Conservation (phyloP, 2,797 vertebrate genomes). For the Hypotaenidia philippensis region DNA sequence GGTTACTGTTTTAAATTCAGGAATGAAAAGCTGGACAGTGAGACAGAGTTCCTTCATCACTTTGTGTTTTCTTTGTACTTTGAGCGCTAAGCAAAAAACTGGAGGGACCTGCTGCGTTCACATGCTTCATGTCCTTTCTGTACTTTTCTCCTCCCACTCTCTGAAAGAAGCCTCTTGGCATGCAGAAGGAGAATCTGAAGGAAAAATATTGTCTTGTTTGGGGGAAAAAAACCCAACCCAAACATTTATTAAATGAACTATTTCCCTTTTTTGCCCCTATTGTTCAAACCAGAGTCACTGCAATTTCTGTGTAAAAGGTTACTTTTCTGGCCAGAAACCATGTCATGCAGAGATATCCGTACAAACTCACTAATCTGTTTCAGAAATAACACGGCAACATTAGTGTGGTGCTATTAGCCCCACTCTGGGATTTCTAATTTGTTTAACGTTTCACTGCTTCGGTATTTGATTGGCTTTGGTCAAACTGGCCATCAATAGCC, state of each 20-base stretch:
- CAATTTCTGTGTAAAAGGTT: neutral
- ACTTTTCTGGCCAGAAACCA: neutral
- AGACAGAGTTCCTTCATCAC: neutral
- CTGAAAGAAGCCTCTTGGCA: neutral
- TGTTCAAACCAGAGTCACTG: neutral
- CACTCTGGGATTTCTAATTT: neutral
- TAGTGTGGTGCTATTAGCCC: neutral
- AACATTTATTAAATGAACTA: neutral
- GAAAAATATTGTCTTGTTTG: neutral
- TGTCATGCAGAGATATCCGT: neutral
- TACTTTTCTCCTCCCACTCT: neutral
- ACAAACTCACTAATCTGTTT: neutral
- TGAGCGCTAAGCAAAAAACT: neutral
- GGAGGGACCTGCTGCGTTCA: neutral
- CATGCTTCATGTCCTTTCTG: neutral
- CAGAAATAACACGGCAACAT: neutral
- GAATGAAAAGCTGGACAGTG: slow-evolving; percentile 25
- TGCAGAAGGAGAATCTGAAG: neutral
- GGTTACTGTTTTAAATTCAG: slow-evolving; percentile 47
- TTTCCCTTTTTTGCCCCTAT: neutral
- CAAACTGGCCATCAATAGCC: neutral
- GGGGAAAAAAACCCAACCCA: neutral
- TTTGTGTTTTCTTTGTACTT: slow-evolving; percentile 44
- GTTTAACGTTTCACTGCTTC: neutral
- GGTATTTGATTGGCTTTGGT: neutral